Conservation (phyloP, 2,113 vertebrate species). For the Narcine bancroftii region DNA sequence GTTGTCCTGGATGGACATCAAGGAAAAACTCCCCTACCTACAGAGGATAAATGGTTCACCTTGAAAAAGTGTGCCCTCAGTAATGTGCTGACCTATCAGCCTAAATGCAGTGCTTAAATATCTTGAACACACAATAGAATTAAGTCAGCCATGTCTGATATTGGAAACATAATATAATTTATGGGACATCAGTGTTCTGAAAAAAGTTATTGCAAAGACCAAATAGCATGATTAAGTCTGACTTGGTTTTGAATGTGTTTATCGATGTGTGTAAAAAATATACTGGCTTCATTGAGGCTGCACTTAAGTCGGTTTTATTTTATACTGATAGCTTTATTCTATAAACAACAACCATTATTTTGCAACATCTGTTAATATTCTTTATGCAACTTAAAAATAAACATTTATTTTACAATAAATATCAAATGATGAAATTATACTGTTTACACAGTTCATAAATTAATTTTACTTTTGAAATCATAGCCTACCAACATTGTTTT, state of each 20-base stretch:
- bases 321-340: conserved; percentile 31
- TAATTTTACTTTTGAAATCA: conserved; percentile 35
- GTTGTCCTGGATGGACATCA: not conserved
- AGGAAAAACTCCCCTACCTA: too few relatives aligned
- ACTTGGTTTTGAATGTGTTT: not conserved
- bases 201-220: not conserved
- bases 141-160: not conserved
- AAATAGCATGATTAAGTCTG: not conserved
- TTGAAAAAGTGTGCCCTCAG: not conserved
- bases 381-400: conserved; percentile 37
- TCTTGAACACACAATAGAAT: not conserved
- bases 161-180: not conserved
- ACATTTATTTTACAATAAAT: conserved; percentile 37
- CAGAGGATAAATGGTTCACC: not conserved
- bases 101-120: not conserved
- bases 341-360: conserved; percentile 31
- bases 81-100: not conserved
- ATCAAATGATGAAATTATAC: conserved; percentile 36
- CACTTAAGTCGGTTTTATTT: conserved; percentile 4
- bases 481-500: conserved; percentile 25
- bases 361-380: conserved; percentile 35
- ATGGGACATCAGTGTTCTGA: not conserved
- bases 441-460: conserved; percentile 36
- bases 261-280: not conserved
- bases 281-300: not conserved